Conservation (phyloP, 2,113 vertebrate genomes). For the Microcebus lehilahytsara region DNA sequence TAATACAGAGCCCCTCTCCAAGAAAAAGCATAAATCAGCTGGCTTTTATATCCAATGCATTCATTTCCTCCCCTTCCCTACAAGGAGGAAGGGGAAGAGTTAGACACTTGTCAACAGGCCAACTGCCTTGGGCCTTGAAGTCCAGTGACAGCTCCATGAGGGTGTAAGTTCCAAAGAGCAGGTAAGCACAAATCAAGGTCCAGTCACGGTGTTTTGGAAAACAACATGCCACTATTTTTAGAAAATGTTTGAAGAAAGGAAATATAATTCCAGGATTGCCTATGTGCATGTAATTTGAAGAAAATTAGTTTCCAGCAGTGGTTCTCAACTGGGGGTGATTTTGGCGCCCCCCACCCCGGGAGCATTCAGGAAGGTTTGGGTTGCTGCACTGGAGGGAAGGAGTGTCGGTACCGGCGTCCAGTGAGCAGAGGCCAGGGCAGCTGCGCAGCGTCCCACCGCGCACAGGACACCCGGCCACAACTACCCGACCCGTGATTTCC, state of each 20-base stretch:
- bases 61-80: conserved; percentile 12
- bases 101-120: neutral
- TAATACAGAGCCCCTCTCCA: neutral
- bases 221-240: neutral
- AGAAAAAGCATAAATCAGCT: conserved; percentile 24
- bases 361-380: neutral
- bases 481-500: neutral
- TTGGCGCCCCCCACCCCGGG: neutral
- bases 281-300: neutral
- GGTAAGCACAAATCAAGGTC: neutral
- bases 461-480: neutral
- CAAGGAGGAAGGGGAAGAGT: neutral
- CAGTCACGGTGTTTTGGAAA: neutral
- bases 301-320: neutral
- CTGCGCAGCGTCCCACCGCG: neutral
- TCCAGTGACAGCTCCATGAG: neutral
- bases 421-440: neutral
- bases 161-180: neutral
- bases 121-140: neutral
- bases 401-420: neutral
- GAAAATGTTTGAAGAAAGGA: neutral
- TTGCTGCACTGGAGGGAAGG: neutral
- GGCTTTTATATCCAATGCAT: neutral
- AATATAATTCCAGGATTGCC: neutral
- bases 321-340: neutral